Evolutionary conservation across 23 tunicate genomes (phyloP).

Genomic region (Halocynthia aurantium): DNA sequence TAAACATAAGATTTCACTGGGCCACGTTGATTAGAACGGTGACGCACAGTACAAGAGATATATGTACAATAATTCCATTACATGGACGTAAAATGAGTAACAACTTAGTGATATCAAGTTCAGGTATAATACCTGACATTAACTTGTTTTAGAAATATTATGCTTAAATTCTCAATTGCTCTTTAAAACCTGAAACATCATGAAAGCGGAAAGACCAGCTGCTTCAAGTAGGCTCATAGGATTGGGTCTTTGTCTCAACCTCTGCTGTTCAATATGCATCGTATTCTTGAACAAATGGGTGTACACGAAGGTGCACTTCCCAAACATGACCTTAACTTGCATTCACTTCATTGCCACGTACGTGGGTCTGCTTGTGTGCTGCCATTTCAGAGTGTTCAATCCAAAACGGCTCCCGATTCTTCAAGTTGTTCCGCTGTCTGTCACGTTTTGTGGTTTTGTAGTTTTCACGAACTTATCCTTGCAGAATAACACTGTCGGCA

Average conservation of each 20-base stretch:
- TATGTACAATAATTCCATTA: too few species aligned
- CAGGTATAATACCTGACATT: too few species aligned
- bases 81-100: too few species aligned
- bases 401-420: slow-evolving; percentile 48
- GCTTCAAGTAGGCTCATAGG: slow-evolving; percentile 27
- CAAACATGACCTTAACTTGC: slow-evolving; percentile 82
- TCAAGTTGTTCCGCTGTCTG: slow-evolving; percentile 41
- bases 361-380: slow-evolving; percentile 66
- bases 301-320: slow-evolving; percentile 60
- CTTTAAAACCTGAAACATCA: too few species aligned
- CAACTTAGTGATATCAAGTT: too few species aligned
- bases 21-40: too few species aligned
- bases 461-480: slow-evolving; percentile 58
- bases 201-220: background rate
- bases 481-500: slow-evolving; percentile 55
- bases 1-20: too few species aligned
- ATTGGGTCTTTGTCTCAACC: slow-evolving; percentile 51
- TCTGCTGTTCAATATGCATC: slow-evolving; percentile 73
- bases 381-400: slow-evolving; percentile 43
- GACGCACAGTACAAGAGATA: too few species aligned
- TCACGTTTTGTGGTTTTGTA: slow-evolving; percentile 56
- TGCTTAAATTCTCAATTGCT: too few species aligned
- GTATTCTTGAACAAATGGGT: slow-evolving; percentile 97
- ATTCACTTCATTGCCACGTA: slow-evolving; percentile 87
- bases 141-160: too few species aligned